Evolutionary conservation across 1,140 invertebrate genomes (phyloP).

Genomic region (Papilio dardanus): DNA sequence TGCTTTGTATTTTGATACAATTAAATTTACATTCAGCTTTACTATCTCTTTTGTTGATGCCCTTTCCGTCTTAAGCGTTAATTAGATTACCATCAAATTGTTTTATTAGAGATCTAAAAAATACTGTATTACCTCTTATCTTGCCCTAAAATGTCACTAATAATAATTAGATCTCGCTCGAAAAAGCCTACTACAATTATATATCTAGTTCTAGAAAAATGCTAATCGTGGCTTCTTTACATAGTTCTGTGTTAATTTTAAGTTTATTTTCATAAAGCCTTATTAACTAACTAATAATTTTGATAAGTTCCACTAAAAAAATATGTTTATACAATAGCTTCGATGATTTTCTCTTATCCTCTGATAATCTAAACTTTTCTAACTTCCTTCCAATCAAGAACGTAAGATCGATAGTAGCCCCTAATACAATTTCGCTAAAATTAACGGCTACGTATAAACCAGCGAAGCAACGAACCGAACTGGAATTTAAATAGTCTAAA

Average conservation of each 20-base stretch:
- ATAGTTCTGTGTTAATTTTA: background rate
- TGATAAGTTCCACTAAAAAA: background rate
- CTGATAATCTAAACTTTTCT: background rate
- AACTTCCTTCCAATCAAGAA: slow-evolving; percentile 28
- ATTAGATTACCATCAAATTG: background rate
- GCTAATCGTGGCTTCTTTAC: background rate
- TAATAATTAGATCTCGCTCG: background rate
- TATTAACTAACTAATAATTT: background rate
- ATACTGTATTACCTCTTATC: background rate
- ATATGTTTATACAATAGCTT: background rate
- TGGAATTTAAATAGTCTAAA: slow-evolving; percentile 82
- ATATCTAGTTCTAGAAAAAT: background rate
- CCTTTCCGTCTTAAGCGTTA: slow-evolving; percentile 32
- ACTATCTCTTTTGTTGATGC: slow-evolving; percentile 39
- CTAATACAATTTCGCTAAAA: slow-evolving; percentile 79
- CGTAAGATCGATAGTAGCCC: slow-evolving; percentile 57
- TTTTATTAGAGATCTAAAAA: background rate
- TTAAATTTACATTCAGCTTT: slow-evolving; percentile 61
- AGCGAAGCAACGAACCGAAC: slow-evolving; percentile 82
- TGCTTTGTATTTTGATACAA: slow-evolving; percentile 64
- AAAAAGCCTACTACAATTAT: background rate
- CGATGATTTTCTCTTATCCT: background rate
- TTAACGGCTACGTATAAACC: slow-evolving; percentile 83
- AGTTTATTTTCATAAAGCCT: background rate
- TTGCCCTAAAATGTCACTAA: background rate